Evolutionary conservation across 2,113 vertebrate species (phyloP).

Genomic region (Eclectus roratus): DNA sequence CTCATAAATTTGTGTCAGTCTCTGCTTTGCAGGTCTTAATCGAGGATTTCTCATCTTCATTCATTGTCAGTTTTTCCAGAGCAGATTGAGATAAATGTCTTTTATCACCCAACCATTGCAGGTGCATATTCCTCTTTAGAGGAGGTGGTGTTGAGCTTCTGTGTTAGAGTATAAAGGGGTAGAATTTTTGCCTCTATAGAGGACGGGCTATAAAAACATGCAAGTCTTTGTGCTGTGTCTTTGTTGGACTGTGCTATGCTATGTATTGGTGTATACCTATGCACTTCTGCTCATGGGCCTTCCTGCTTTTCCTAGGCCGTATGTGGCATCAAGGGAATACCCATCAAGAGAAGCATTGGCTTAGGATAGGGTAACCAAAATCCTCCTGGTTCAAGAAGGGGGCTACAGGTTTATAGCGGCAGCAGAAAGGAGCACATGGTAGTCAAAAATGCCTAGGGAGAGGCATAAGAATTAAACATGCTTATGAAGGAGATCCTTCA

Average conservation of each 20-base stretch:
- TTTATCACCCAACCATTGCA: slow-evolving; percentile 28
- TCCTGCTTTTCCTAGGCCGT: background rate
- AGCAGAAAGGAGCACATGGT: background rate
- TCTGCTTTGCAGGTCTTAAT: slow-evolving; percentile 36
- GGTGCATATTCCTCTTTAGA: slow-evolving; percentile 8
- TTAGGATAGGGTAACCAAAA: background rate
- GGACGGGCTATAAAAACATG: background rate
- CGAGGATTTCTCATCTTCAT: slow-evolving; percentile 16
- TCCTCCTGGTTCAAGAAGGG: background rate
- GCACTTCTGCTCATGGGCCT: background rate
- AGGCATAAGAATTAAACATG: background rate
- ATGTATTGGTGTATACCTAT: background rate
- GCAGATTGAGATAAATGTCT: slow-evolving; percentile 38
- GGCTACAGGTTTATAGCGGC: background rate
- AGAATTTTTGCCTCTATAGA: background rate
- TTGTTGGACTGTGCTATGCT: background rate
- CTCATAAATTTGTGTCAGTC: slow-evolving; percentile 16
- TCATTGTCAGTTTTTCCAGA: slow-evolving; percentile 35
- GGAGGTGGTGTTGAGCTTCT: background rate
- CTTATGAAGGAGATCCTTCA: background rate
- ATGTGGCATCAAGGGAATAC: background rate
- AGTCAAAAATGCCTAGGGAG: background rate
- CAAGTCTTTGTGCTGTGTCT: background rate
- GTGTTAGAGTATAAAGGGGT: background rate
- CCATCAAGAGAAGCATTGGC: background rate